Conservation (phyloP, 2,888 invertebrate genomes). For the Pyrgus malvae region DNA sequence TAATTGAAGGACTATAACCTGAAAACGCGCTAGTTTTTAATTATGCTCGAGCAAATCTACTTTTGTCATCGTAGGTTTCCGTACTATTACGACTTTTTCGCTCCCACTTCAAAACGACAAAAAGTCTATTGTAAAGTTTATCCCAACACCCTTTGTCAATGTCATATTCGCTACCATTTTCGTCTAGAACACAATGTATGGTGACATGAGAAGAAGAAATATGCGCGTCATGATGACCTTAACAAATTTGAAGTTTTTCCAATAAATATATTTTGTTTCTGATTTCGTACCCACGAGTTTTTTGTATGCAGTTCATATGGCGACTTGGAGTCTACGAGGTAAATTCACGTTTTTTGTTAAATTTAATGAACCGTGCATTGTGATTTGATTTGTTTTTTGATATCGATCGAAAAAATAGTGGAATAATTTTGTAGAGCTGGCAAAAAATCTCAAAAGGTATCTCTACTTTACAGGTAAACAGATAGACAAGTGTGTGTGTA, state of each 20-base stretch:
- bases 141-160: conserved; percentile 75
- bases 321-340: conserved; percentile 64
- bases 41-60: too few species aligned
- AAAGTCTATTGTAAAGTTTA: conserved; percentile 62
- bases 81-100: conserved; percentile 54
- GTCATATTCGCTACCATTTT: conserved; percentile 74
- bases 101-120: conserved; percentile 41
- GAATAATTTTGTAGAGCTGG: neutral
- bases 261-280: conserved; percentile 51
- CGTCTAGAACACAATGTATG: conserved; percentile 60
- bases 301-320: conserved; percentile 55
- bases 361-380: conserved; percentile 15
- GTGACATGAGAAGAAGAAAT: conserved; percentile 67
- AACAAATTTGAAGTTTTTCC: conserved; percentile 52
- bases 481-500: too few species aligned
- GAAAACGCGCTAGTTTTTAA: too few species aligned
- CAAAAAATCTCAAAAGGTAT: neutral
- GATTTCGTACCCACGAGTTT: conserved; percentile 43
- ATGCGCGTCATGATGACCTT: conserved; percentile 66
- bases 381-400: neutral
- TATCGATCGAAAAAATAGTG: neutral
- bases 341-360: conserved; percentile 22
- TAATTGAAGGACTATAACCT: too few species aligned
- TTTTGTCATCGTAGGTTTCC: too few species aligned
- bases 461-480: neutral